Conservation (phyloP, 2,113 vertebrate species). For the Notechis scutatus region DNA sequence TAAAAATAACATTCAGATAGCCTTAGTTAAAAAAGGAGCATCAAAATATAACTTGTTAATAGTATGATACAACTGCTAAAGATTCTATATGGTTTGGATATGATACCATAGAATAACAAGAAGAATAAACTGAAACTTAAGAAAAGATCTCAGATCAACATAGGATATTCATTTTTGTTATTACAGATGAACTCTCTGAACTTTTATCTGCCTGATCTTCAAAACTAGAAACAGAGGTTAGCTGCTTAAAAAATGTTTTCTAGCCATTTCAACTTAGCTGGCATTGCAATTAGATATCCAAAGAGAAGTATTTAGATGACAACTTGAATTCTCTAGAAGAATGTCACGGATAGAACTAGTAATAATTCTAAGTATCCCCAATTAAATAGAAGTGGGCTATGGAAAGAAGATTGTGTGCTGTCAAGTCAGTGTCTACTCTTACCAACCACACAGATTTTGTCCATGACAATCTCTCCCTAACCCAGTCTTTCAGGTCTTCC, state of each 20-base stretch:
- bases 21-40: background rate
- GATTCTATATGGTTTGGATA: slow-evolving; percentile 51
- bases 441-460: background rate
- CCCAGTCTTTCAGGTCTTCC: background rate
- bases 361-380: background rate
- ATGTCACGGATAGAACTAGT: background rate
- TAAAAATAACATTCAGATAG: background rate
- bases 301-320: background rate
- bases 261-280: background rate
- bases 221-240: slow-evolving; percentile 14
- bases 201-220: slow-evolving; percentile 43
- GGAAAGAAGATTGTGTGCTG: background rate
- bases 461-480: background rate
- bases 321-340: background rate
- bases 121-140: slow-evolving; percentile 53
- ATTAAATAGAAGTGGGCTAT: background rate
- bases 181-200: slow-evolving; percentile 39
- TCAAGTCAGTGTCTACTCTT: background rate
- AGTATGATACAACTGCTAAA: slow-evolving; percentile 52
- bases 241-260: background rate
- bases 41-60: background rate
- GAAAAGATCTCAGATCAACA: slow-evolving; percentile 40
- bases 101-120: slow-evolving; percentile 47
- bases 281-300: background rate
- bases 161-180: slow-evolving; percentile 49